These are phyloP conservation scores for Mus caroli DNA, from an alignment of 2,797 vertebrate species.

Conservation along the genomic window DNA sequence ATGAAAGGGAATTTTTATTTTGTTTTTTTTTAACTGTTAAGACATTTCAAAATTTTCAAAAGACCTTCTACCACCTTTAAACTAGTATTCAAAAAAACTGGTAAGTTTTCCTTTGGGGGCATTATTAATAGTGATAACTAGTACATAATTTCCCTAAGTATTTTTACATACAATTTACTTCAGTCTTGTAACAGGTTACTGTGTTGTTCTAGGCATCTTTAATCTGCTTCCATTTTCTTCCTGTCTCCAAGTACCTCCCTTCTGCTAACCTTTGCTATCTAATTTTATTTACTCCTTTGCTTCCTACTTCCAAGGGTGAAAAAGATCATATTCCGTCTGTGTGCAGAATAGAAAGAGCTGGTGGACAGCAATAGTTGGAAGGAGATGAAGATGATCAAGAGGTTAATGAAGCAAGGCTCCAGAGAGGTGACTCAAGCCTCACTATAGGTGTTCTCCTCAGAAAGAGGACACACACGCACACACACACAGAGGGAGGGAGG, in stretches of 20 bases:
- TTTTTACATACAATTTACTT: background rate
- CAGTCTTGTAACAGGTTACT: background rate
- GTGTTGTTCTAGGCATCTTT: background rate
- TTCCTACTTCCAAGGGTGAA: background rate
- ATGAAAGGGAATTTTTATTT: background rate
- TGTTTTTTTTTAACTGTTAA: background rate
- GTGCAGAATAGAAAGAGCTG: background rate
- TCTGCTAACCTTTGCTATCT: background rate
- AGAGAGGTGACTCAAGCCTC: background rate
- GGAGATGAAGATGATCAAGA: background rate
- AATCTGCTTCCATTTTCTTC: background rate
- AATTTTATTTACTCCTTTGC: background rate
- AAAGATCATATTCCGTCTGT: background rate
- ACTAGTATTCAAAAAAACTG: background rate
- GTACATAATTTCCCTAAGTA: conserved; percentile 5
- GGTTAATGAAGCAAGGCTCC: background rate
- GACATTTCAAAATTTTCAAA: conserved; percentile 29
- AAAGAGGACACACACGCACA: background rate
- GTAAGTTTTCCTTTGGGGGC: background rate
- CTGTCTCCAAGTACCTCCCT: background rate
- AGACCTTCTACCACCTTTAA: background rate
- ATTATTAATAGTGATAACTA: background rate
- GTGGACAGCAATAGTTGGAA: background rate
- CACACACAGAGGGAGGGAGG: too few species aligned
- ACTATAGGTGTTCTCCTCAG: background rate